Evolutionary conservation across 2,113 vertebrate genomes (phyloP).

Genomic region (Paedocypris sp.): DNA sequence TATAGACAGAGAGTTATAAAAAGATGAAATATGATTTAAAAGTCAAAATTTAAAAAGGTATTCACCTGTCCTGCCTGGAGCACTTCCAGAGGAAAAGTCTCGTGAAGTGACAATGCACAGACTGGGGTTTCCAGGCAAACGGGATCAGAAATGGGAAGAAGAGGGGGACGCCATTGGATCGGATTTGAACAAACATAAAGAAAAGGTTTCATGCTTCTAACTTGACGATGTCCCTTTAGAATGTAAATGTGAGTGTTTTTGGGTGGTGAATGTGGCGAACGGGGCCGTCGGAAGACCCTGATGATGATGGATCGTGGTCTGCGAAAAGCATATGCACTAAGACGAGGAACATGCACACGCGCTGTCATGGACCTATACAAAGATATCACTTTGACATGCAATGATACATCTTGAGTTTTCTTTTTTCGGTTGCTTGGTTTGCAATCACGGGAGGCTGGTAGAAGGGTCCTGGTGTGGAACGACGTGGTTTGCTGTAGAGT

Average conservation of each 20-base stretch:
- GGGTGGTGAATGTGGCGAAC: slow-evolving; percentile 47
- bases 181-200: slow-evolving; percentile 26
- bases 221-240: slow-evolving; percentile 42
- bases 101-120: slow-evolving; percentile 52
- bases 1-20: slow-evolving; percentile 56
- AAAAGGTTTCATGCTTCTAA: slow-evolving; percentile 43
- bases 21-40: slow-evolving; percentile 51
- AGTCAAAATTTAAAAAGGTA: slow-evolving; percentile 62
- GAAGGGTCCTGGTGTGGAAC: slow-evolving; percentile 21
- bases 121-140: slow-evolving; percentile 51
- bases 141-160: slow-evolving; percentile 40
- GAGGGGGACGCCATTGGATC: slow-evolving; percentile 46
- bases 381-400: slow-evolving; percentile 64
- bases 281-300: slow-evolving; percentile 42
- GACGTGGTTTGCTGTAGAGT: slow-evolving; percentile 30
- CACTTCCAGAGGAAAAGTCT: slow-evolving; percentile 55
- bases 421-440: slow-evolving; percentile 28
- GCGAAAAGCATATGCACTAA: slow-evolving; percentile 68
- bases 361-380: slow-evolving; percentile 63
- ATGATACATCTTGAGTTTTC: slow-evolving; percentile 50
- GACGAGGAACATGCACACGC: slow-evolving; percentile 59
- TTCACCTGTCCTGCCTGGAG: slow-evolving; percentile 57
- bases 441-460: slow-evolving; percentile 21
- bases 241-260: slow-evolving; percentile 48
- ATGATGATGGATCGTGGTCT: slow-evolving; percentile 47